A percentile compares a stretch with the other conserved stretches of the same genome.
These are phyloP conservation scores for Drosophila bipectinata DNA, from an alignment of 1,140 invertebrate species.

Conservation along the genomic window DNA sequence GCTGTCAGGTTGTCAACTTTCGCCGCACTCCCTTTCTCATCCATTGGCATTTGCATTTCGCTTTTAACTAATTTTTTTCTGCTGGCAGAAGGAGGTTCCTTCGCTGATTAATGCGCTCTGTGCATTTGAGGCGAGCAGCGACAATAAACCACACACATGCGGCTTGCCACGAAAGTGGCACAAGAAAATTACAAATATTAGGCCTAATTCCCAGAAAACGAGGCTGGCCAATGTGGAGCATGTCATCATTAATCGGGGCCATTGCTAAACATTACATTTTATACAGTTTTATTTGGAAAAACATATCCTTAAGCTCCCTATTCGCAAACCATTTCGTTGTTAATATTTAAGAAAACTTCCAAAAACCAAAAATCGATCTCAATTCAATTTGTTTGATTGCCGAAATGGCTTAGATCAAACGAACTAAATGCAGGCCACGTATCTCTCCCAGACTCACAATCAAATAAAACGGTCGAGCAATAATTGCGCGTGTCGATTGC, in stretches of 20 bases:
- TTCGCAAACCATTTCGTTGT: not conserved
- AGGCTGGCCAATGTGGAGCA: constrained; percentile 46
- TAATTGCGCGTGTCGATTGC: constrained; percentile 79
- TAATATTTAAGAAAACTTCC: constrained; percentile 40
- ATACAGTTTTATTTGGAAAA: not conserved
- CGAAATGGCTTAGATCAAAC: constrained; percentile 67
- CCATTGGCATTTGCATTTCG: constrained; percentile 49
- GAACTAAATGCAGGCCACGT: constrained; percentile 71
- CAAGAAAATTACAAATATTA: constrained; percentile 56
- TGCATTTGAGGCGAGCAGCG: constrained; percentile 68
- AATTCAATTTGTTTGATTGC: constrained; percentile 80
- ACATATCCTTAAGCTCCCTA: not conserved
- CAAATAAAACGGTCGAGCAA: constrained; percentile 74
- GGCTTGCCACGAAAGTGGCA: constrained; percentile 32
- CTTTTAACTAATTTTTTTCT: constrained; percentile 68
- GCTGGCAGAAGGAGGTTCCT: constrained; percentile 21
- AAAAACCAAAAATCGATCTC: constrained; percentile 66
- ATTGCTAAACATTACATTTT: not conserved
- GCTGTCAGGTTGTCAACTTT: constrained; percentile 62
- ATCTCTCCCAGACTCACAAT: constrained; percentile 34
- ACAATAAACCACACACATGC: constrained; percentile 44
- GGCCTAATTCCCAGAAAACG: constrained; percentile 27
- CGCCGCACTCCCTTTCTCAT: constrained; percentile 2
- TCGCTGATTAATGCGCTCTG: constrained; percentile 64
- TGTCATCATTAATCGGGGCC: not conserved